Base-by-base conservation (phyloP, 2,113 vertebrate genomes). In the Neomonachus schauinslandi region DNA sequence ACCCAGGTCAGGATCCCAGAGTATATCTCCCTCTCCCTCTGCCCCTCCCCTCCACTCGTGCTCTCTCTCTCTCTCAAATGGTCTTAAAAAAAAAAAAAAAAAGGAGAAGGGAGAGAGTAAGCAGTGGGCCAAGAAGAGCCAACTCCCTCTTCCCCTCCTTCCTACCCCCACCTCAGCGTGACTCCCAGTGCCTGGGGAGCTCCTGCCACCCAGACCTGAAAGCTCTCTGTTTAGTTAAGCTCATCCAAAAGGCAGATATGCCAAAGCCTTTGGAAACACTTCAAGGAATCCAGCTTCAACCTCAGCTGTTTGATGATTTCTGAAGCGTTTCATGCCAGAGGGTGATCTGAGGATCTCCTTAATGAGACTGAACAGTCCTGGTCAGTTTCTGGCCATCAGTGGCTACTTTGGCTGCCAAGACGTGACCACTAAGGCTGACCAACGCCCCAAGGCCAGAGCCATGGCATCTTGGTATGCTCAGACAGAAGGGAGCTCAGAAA, bases 191-290 rank as follows among this genome's bases (percentile, higher is more conserved):
- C 88, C 84, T 42, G 63, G 86, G 59, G 9, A 59, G 15, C 24
- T n/a, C 49, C 24, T 11, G 3, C 33, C 39, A 33, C 16, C 28
- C 7, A 5, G 87, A 71, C 59, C 92, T 88, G 77, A 53, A 95
- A 65, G 59, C 72, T 91, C 85, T 91, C 74, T 82, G 81, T 85
- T 97, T 72, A 88, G 97, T 86, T 89, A 89, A 96, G 91, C 91
- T 96, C 94, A 93, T 97, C 97, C 97, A 97, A 96, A 92, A 91
- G 91, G 84, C 88, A 92, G 84, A 91, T 55, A 89, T 46, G 95
- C 97, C 96, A 97, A 96, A 96, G 81, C 24, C 33, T 28, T 90
- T 98, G 97, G 97, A 97, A 92, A 71, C 81, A 89, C 98, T 98
- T 98, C 95, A 98, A 97, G 97, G 94, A 89, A 97, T 51, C 39